Conservation (phyloP, 2,888 invertebrate genomes). For the Orchesella flavescens region DNA sequence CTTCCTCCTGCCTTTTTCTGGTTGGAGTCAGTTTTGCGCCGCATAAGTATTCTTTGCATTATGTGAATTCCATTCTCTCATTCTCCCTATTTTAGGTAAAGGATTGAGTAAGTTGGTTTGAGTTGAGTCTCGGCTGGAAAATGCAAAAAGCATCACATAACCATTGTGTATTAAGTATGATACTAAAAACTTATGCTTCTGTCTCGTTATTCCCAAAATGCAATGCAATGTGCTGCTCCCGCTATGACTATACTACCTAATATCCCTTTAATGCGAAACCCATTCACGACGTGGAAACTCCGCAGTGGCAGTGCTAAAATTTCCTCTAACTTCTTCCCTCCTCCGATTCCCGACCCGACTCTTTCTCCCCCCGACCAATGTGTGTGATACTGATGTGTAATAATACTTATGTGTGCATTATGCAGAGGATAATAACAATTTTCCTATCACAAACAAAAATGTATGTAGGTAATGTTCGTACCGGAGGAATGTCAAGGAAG, state of each 20-base stretch:
- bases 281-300: too few relatives aligned
- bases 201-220: background rate
- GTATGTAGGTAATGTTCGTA: too few relatives aligned
- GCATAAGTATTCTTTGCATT: background rate
- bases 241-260: too few relatives aligned
- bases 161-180: slow-evolving; percentile 9
- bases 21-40: background rate
- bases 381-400: slow-evolving; percentile 6
- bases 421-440: slow-evolving; percentile 26
- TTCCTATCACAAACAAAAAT: too few relatives aligned
- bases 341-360: background rate
- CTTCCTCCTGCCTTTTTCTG: background rate
- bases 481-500: too few relatives aligned
- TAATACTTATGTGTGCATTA: slow-evolving; percentile 46
- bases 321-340: background rate
- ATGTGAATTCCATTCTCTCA: background rate
- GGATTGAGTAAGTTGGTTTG: too few relatives aligned
- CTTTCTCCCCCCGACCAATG: background rate
- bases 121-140: background rate
- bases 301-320: background rate
- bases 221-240: background rate
- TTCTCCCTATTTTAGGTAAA: too few relatives aligned
- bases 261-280: too few relatives aligned
- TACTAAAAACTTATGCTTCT: slow-evolving; percentile 17
- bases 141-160: background rate